Evolutionary conservation across 2,888 invertebrate species (phyloP).

Genomic region (Pseudococcus longispinus): DNA sequence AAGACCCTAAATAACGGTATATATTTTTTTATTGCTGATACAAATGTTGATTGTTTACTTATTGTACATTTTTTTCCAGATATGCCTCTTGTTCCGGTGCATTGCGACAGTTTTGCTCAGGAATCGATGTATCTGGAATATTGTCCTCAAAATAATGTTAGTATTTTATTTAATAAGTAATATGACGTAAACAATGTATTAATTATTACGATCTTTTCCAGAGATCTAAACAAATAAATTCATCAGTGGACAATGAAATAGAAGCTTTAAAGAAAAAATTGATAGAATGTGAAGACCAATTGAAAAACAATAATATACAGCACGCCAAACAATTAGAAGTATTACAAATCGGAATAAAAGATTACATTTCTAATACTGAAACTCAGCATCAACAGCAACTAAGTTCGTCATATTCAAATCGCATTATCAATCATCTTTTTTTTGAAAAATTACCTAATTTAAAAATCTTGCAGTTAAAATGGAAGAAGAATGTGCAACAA

Average conservation of each 20-base stretch:
- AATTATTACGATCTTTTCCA: background rate
- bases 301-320: background rate
- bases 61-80: background rate
- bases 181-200: too few species aligned
- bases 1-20: background rate
- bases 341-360: background rate
- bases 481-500: background rate
- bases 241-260: background rate
- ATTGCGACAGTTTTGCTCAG: background rate
- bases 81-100: background rate
- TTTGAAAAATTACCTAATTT: background rate
- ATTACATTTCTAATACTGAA: constrained; percentile 27
- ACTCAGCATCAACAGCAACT: background rate
- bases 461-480: background rate
- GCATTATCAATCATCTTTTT: background rate
- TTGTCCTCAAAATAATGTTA: constrained; percentile 1
- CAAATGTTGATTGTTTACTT: background rate
- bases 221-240: background rate
- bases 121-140: background rate
- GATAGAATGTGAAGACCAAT: background rate
- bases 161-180: too few species aligned
- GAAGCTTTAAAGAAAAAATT: background rate
- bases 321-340: constrained; percentile 22
- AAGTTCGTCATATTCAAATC: background rate
- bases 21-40: background rate